Percentiles rank a stretch among this genome's conserved stretches.
phyloP scores from a whole-genome alignment of 2,113 vertebrate genomes.

The Platichthys stellatus region DNA sequence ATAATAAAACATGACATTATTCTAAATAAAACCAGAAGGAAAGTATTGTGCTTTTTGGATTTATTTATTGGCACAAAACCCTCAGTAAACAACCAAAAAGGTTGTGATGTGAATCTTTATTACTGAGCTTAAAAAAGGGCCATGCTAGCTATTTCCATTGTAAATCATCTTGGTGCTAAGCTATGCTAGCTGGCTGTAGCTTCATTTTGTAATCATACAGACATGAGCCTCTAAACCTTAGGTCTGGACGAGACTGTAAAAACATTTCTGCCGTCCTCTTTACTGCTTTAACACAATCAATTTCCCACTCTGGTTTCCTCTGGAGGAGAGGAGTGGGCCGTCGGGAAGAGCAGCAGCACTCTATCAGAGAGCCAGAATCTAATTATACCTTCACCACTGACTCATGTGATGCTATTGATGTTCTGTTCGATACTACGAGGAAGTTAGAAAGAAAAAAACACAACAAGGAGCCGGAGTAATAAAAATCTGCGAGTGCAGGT shows the following conservation, averaged over 20 bases:
- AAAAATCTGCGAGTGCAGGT: neutral
- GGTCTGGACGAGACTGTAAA: neutral
- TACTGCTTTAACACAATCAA: neutral
- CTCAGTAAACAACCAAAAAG: too few relatives aligned
- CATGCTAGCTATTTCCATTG: too few relatives aligned
- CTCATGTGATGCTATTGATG: constrained; percentile 30
- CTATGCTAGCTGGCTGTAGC: too few relatives aligned
- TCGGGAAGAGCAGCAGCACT: too few relatives aligned
- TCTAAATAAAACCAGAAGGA: too few relatives aligned
- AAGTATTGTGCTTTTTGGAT: too few relatives aligned
- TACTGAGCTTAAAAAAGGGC: too few relatives aligned
- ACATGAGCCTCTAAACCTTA: constrained; percentile 8
- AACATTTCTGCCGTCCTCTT: neutral
- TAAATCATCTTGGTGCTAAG: too few relatives aligned
- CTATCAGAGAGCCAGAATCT: constrained; percentile 19
- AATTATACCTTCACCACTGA: constrained; percentile 38
- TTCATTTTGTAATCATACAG: too few relatives aligned
- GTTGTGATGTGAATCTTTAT: too few relatives aligned
- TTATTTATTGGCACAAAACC: too few relatives aligned
- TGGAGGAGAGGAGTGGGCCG: constrained; percentile 7
- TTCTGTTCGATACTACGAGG: constrained; percentile 12
- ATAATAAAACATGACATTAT: too few relatives aligned
- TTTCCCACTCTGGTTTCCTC: constrained; percentile 15
- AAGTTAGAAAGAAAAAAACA: neutral
- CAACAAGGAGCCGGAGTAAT: neutral